A percentile compares a stretch with the other conserved stretches of the same genome.
phyloP scores from a whole-genome alignment of 2,797 vertebrate genomes.

The Chaetophractus vellerosus region DNA sequence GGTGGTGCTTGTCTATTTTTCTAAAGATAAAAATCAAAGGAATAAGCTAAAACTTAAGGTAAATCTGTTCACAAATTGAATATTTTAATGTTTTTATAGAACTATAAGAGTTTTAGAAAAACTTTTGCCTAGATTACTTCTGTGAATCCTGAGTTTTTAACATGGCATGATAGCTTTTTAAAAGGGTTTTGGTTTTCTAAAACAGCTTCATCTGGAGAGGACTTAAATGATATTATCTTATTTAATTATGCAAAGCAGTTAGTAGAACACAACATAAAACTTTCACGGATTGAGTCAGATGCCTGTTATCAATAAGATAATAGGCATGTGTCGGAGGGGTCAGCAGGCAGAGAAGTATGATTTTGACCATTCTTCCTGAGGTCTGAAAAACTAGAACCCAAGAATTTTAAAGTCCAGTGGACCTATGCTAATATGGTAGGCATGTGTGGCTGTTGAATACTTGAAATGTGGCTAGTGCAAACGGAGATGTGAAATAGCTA shows the following conservation, averaged over 20 bases:
- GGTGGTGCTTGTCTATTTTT: background rate
- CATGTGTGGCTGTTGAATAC: background rate
- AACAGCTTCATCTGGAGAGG: background rate
- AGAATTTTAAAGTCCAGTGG: background rate
- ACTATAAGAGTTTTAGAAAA: background rate
- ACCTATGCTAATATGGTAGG: background rate
- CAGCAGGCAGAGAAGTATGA: background rate
- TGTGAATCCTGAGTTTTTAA: background rate
- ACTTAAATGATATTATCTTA: background rate
- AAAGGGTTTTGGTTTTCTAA: slow-evolving; percentile 15
- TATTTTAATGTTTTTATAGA: background rate
- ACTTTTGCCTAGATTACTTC: background rate
- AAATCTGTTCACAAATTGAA: background rate
- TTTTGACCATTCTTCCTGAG: background rate
- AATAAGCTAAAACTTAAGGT: background rate
- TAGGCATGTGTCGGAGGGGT: background rate
- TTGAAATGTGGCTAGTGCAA: background rate
- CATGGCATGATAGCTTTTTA: background rate
- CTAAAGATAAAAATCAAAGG: slow-evolving; percentile 16
- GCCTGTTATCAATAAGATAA: background rate
- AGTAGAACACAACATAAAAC: background rate
- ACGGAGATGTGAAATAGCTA: background rate
- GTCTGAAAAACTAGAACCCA: background rate
- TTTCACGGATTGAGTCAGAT: background rate
- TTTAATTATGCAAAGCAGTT: background rate